A percentile compares a stretch with the other conserved stretches of the same genome.
Conservation (phyloP, 1,140 invertebrate genomes). For the Drosophila seguyi region DNA sequence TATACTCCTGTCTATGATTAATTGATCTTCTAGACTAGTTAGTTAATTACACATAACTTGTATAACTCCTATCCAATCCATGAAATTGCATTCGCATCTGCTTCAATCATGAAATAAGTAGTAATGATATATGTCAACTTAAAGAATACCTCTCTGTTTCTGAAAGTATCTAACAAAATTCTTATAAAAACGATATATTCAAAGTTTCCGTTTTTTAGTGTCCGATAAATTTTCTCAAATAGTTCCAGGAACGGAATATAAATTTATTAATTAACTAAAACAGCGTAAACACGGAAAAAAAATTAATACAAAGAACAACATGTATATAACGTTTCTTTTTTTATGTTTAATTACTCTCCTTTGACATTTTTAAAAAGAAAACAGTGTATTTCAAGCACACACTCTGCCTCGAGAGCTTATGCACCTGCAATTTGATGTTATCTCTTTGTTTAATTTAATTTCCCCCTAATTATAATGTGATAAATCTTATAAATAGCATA, state of each 20-base stretch:
- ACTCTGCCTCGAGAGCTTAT: constrained; percentile 54
- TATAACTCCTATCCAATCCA: constrained; percentile 52
- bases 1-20: constrained; percentile 49
- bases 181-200: neutral
- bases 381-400: constrained; percentile 25
- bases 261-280: constrained; percentile 11
- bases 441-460: constrained; percentile 46
- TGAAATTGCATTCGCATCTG: constrained; percentile 79
- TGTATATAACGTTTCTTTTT: constrained; percentile 79
- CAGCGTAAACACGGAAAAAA: constrained; percentile 8
- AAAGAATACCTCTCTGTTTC: neutral
- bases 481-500: constrained; percentile 62
- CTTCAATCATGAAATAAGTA: constrained; percentile 35
- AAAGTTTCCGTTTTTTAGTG: neutral
- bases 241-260: neutral
- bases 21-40: constrained; percentile 61
- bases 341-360: constrained; percentile 6
- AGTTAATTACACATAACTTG: constrained; percentile 54
- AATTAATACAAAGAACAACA: constrained; percentile 18
- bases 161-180: neutral
- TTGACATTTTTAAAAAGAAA: constrained; percentile 49
- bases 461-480: constrained; percentile 66
- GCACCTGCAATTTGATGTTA: constrained; percentile 78
- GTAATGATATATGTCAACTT: neutral
- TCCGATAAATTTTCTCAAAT: neutral